These are phyloP conservation scores for Oreochromis grahami DNA, from an alignment of 2,797 vertebrate species.

Conservation along the genomic window DNA sequence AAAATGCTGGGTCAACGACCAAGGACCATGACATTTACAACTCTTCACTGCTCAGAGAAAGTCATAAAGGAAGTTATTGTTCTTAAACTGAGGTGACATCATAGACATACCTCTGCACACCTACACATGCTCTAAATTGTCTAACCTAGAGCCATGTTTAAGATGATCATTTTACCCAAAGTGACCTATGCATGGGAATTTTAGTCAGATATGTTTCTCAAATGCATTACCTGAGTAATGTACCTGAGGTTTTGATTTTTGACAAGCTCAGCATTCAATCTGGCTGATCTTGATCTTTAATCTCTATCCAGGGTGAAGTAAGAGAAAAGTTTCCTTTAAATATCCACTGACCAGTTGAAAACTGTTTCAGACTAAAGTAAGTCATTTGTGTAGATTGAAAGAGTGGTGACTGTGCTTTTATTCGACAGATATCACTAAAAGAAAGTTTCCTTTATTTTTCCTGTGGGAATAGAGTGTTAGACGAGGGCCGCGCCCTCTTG, in stretches of 20 bases:
- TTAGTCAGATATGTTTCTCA: background rate
- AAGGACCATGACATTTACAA: background rate
- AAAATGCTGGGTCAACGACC: background rate
- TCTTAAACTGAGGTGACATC: background rate
- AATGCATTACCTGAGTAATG: background rate
- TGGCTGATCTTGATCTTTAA: background rate
- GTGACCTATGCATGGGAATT: background rate
- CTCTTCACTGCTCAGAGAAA: background rate
- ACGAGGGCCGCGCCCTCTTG: background rate
- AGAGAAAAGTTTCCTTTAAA: background rate
- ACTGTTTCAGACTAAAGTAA: background rate
- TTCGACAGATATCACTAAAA: background rate
- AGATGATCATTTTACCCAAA: background rate
- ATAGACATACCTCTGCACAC: background rate
- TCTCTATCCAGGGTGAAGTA: background rate
- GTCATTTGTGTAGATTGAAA: background rate
- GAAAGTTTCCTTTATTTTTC: background rate
- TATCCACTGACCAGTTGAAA: background rate
- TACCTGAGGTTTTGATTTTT: background rate
- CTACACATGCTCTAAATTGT: background rate
- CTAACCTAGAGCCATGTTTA: background rate
- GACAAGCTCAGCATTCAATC: background rate
- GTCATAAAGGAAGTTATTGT: background rate
- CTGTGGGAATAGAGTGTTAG: background rate
- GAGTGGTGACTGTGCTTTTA: accelerated